Base-by-base conservation (phyloP, 2,888 invertebrate species). In the Agrochola lota region DNA sequence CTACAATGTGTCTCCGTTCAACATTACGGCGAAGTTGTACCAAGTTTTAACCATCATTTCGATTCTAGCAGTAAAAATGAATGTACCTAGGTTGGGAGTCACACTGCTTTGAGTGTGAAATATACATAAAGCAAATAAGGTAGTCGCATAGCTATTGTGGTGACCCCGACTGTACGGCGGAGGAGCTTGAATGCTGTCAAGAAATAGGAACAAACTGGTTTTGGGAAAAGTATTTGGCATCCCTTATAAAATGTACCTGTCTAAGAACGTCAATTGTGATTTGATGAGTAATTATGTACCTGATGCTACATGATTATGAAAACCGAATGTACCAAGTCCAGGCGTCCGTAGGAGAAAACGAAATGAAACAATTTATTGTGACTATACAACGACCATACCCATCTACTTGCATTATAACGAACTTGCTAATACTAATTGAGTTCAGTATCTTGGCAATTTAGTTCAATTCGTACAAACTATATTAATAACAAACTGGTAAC, bases 401-500 rank as follows among this genome's bases (percentile, higher is more conserved):
- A 43, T 7, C n/a, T 4, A n/a, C 55, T 26, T 40, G 43, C 43
- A 30, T 46, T 46, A 11, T 40, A 52, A 35, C 57, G n/a, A 64
- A 52, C 43, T 52, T 52, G 35, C 52, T 46, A 35, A 57, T 43
- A 73, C 2, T 73, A 55, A 73, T 62, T 67, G 40, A 66, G 60
- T 55, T 46, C 35, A 17, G 35, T 71, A 71, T 69, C 63, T 71
- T 35, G 9, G 2, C 9, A 63, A 76, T 17, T 71, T 63, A 35
- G 12, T 64, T 52, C 9, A n/a, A 62, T 68, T 57, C 26, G 40
- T 67, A 62, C 52, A 69, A 79, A 79, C 80, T 83, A 72, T 60
- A 57, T 64, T 71, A 73, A 73, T 71, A 76, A 68, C 30, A 73
- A 80, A 73, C 59, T 71, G n/a, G 55, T 30, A 30, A 70, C 68